Conservation (phyloP, 2,888 invertebrate genomes). For the Zhuqinia jingwanae region DNA sequence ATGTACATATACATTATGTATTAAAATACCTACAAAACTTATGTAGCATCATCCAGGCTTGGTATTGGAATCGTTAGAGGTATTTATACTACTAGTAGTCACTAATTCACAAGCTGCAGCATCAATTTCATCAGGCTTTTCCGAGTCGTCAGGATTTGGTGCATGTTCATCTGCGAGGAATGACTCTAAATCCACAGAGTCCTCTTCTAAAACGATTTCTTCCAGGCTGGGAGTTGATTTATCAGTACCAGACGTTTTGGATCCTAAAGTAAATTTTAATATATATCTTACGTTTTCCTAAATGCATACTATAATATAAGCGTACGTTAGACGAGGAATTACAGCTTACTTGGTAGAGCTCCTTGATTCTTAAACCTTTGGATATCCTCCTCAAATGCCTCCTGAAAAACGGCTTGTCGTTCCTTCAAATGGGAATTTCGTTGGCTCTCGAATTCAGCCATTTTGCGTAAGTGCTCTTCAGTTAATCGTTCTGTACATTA, state of each 20-base stretch:
- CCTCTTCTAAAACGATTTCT: constrained; percentile 84
- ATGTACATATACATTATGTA: background rate
- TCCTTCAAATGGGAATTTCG: constrained; percentile 84
- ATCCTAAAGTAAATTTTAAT: constrained; percentile 40
- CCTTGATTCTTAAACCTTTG: constrained; percentile 85
- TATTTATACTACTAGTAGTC: background rate
- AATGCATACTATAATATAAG: background rate
- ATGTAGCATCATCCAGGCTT: constrained; percentile 38
- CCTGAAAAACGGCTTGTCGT: constrained; percentile 86
- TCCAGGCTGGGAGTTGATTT: constrained; percentile 83
- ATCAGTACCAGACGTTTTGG: constrained; percentile 61
- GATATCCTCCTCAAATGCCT: constrained; percentile 87
- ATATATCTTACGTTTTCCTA: no score
- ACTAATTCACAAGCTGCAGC: background rate
- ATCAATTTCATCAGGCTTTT: background rate
- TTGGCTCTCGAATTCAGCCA: constrained; percentile 83
- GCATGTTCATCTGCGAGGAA: constrained; percentile 82
- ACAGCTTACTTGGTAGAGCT: constrained; percentile 83
- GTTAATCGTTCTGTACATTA: constrained; percentile 82
- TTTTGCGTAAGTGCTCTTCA: constrained; percentile 84
- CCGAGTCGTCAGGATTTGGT: background rate
- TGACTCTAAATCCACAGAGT: constrained; percentile 85
- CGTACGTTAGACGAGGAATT: no score
- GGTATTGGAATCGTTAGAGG: background rate
- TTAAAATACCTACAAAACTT: no score